These are phyloP conservation scores for Aleiodes sp. DNA, from an alignment of 1,140 invertebrate genomes.

Conservation along the genomic window DNA sequence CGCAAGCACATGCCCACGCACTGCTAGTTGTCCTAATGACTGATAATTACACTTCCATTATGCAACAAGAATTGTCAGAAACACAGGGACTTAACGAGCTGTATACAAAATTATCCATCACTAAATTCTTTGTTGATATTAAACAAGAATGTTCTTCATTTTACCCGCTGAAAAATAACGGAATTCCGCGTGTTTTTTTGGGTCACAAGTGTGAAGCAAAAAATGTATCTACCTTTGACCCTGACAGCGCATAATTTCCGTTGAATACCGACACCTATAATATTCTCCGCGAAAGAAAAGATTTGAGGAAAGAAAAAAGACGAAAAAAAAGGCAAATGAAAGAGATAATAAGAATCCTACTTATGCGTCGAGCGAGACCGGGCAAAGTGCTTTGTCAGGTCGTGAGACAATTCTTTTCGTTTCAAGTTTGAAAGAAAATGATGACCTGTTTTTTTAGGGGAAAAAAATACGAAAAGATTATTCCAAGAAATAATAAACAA, in stretches of 20 bases:
- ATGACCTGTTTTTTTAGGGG: background rate
- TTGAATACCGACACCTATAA: background rate
- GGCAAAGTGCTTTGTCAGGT: background rate
- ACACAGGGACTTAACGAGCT: background rate
- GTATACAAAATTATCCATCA: background rate
- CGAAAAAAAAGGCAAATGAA: too few species aligned
- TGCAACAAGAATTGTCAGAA: constrained; percentile 20
- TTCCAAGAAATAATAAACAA: constrained; percentile 2
- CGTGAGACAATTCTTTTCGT: background rate
- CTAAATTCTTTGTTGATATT: background rate
- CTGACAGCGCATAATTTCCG: background rate
- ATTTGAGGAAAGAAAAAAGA: background rate
- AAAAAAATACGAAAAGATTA: background rate
- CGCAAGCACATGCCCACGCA: constrained; percentile 19
- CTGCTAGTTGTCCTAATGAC: constrained; percentile 32
- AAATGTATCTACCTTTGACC: background rate
- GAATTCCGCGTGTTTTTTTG: too few species aligned
- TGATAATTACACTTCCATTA: constrained; percentile 29
- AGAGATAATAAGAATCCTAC: constrained; percentile 1
- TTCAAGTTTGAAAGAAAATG: too few species aligned
- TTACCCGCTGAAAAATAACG: background rate
- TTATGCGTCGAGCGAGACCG: constrained; percentile 7
- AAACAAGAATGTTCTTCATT: background rate
- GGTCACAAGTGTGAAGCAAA: too few species aligned
- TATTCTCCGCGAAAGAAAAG: background rate